phyloP scores from a whole-genome alignment of 2,797 vertebrate genomes.

The Acanthornis magna region DNA sequence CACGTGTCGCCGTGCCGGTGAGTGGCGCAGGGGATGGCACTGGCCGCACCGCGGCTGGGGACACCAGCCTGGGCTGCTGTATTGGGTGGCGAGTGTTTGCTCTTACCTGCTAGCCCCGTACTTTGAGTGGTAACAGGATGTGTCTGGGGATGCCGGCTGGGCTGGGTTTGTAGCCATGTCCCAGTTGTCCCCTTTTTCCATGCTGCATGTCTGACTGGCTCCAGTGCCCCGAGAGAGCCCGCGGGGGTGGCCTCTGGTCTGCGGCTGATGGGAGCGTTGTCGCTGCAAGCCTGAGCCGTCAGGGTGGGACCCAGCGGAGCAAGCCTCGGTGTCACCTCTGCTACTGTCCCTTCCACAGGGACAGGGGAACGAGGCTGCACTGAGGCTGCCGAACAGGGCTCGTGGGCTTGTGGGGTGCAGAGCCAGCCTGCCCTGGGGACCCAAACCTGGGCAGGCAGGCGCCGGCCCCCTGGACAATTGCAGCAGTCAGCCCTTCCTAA shows the following conservation, averaged over 20 bases:
- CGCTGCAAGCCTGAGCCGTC: rapidly evolving
- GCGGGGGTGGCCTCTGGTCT: neutral
- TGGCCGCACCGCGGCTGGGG: neutral
- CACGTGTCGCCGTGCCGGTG: constrained; percentile 80
- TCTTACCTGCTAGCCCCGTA: rapidly evolving
- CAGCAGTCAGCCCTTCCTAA: constrained; percentile 42
- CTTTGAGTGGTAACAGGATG: neutral
- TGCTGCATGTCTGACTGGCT: neutral
- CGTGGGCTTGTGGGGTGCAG: neutral
- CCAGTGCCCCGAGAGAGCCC: neutral
- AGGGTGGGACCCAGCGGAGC: neutral
- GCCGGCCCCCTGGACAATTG: neutral
- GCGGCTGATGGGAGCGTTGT: neutral
- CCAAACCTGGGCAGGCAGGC: neutral
- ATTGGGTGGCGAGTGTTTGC: neutral
- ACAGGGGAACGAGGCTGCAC: rapidly evolving
- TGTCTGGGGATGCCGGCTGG: neutral
- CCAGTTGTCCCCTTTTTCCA: neutral
- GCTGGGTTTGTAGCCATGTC: neutral
- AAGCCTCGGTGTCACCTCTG: rapidly evolving
- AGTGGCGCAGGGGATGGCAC: constrained; percentile 28
- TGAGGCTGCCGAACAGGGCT: neutral
- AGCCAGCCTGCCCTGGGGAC: neutral
- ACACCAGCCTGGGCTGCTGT: neutral
- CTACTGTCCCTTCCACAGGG: neutral